These are phyloP conservation scores for Xerus inauris DNA, from an alignment of 2,113 vertebrate genomes.

Conservation along the genomic window DNA sequence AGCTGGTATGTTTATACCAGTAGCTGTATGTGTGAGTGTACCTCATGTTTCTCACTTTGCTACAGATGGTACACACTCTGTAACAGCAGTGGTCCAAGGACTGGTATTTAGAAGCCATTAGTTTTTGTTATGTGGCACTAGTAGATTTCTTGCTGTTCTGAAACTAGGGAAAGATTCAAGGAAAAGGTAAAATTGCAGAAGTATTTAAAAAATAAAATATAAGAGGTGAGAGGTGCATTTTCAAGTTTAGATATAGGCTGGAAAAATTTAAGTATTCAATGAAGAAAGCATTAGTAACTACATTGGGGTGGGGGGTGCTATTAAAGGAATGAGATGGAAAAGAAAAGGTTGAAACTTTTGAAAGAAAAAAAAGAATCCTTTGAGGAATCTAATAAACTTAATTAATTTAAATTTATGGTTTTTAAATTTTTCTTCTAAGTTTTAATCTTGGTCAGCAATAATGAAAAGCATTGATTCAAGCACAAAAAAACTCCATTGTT, in stretches of 20 bases:
- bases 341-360: background rate
- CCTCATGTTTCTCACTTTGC: background rate
- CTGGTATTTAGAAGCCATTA: background rate
- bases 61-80: background rate
- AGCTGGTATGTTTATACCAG: background rate
- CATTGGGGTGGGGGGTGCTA: background rate
- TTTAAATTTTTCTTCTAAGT: background rate
- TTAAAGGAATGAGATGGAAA: background rate
- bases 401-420: background rate
- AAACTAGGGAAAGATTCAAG: background rate
- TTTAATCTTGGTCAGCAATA: conserved; percentile 41
- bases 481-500: background rate
- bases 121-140: background rate
- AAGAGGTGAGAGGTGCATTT: background rate
- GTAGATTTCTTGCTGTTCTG: background rate
- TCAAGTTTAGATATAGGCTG: background rate
- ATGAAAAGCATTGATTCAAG: background rate
- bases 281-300: conserved; percentile 14
- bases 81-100: background rate
- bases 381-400: background rate
- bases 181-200: background rate
- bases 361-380: background rate
- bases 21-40: background rate
- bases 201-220: background rate
- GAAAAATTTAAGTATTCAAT: background rate